Evolutionary conservation across 2,113 vertebrate genomes (phyloP).

Genomic region (Elachura formosa): DNA sequence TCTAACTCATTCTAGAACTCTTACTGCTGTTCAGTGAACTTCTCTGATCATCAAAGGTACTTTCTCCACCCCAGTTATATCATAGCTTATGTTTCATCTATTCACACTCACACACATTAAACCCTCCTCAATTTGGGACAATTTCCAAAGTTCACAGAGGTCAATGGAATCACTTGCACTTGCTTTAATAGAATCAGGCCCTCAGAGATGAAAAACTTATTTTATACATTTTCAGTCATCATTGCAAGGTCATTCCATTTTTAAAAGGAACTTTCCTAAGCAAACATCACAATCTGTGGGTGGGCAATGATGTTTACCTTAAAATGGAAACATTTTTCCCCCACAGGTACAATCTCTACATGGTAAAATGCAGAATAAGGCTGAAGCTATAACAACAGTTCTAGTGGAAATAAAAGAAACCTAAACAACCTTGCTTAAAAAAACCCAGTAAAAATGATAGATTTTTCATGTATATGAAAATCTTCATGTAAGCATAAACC

Average conservation of each 20-base stretch:
- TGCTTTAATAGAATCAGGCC: neutral
- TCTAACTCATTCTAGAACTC: neutral
- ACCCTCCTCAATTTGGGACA: neutral
- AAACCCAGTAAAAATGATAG: neutral
- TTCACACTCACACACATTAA: neutral
- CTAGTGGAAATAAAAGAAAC: neutral
- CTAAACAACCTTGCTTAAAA: neutral
- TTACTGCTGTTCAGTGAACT: neutral
- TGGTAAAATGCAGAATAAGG: constrained; percentile 29
- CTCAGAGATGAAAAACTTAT: constrained; percentile 26
- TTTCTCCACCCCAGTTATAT: neutral
- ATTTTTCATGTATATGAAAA: neutral
- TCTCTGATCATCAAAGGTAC: neutral
- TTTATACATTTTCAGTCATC: neutral
- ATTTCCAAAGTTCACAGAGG: neutral
- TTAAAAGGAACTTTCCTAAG: constrained; percentile 8
- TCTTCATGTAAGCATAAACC: neutral
- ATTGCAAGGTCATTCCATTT: constrained; percentile 4
- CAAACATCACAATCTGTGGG: neutral
- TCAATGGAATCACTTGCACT: neutral
- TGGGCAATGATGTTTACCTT: constrained; percentile 45
- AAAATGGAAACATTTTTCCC: neutral
- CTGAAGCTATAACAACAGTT: neutral
- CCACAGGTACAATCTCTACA: neutral
- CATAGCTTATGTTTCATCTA: constrained; percentile 6